Evolutionary conservation across 2,797 vertebrate species (phyloP).

Genomic region (Pyrocephalus nanus): DNA sequence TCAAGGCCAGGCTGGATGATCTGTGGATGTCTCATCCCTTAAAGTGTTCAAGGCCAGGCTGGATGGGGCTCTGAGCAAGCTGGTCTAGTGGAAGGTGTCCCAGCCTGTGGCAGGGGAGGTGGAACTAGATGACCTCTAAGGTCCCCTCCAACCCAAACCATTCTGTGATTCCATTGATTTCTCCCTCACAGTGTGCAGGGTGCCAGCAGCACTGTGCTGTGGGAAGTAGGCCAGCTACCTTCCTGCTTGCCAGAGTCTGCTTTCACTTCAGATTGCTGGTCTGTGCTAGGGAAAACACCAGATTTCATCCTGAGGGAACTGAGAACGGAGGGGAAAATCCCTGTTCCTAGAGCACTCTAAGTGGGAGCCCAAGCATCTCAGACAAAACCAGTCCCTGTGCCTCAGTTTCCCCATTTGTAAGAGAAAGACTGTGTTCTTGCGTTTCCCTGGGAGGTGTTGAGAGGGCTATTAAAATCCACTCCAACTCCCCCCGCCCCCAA

Average conservation of each 20-base stretch:
- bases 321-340: neutral
- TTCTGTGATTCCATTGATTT: neutral
- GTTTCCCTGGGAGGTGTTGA: neutral
- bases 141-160: neutral
- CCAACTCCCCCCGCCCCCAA: fast-evolving
- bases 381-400: fast-evolving
- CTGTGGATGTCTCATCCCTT: neutral
- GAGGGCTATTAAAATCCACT: neutral
- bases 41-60: neutral
- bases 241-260: neutral
- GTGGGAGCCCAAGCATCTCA: fast-evolving
- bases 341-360: neutral
- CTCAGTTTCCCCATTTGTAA: neutral
- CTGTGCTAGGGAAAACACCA: neutral
- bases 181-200: neutral
- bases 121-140: neutral
- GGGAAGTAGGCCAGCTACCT: neutral
- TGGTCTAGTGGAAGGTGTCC: neutral
- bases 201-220: neutral
- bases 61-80: neutral
- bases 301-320: neutral
- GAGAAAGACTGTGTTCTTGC: neutral
- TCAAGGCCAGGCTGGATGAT: neutral
- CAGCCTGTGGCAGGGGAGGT: fast-evolving
- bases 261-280: neutral